Conservation (phyloP, 2,113 vertebrate genomes). For the Natator depressus region DNA sequence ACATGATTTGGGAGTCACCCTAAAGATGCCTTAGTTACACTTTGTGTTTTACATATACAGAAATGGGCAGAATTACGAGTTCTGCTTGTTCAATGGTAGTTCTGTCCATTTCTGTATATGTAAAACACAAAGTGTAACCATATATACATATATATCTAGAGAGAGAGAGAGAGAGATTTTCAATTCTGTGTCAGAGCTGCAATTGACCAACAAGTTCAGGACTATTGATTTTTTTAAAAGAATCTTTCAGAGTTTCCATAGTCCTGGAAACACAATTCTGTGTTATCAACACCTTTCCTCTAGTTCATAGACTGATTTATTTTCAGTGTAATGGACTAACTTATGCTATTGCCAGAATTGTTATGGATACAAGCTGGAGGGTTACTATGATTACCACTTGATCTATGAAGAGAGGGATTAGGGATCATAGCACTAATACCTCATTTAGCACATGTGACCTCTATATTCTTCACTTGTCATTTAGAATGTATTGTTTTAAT, state of each 20-base stretch:
- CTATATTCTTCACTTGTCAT: not conserved
- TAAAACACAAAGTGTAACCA: too few relatives aligned
- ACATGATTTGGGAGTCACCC: too few relatives aligned
- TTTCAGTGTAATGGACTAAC: not conserved
- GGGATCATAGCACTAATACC: not conserved
- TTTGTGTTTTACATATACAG: not conserved
- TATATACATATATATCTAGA: too few relatives aligned
- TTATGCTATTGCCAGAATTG: not conserved
- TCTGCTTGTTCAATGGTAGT: not conserved
- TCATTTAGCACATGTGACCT: not conserved
- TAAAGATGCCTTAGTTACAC: not conserved
- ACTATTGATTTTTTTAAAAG: not conserved
- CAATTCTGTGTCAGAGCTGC: not conserved
- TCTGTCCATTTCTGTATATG: not conserved
- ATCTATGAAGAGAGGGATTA: not conserved
- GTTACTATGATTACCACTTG: not conserved
- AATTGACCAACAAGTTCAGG: not conserved
- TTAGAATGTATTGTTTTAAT: not conserved
- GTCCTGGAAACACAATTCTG: not conserved
- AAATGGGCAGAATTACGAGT: not conserved
- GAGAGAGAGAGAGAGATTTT: not conserved
- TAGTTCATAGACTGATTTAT: not conserved
- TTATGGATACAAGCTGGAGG: not conserved
- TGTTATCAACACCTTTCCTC: not conserved
- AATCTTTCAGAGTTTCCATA: not conserved